phyloP scores from a whole-genome alignment of 2,113 vertebrate species.

The Poeciliopsis occidentalis region DNA sequence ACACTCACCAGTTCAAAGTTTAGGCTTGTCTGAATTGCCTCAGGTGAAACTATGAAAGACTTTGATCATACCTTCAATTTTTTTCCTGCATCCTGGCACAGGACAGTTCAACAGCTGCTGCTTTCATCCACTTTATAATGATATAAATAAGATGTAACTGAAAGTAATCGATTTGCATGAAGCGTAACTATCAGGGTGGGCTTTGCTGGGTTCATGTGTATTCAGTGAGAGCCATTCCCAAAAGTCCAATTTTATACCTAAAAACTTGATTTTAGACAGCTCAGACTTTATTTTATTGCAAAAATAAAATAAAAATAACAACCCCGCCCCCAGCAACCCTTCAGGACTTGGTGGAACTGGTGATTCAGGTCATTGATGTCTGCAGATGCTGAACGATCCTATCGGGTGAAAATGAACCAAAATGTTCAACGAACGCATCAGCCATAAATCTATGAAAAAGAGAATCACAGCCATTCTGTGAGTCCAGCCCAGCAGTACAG shows the following conservation, averaged over 20 bases:
- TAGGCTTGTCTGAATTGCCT: conserved; percentile 8
- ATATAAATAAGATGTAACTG: neutral
- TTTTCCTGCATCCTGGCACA: neutral
- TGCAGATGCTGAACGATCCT: too few species aligned
- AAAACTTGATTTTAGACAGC: neutral
- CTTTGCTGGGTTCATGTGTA: neutral
- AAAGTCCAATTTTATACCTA: neutral
- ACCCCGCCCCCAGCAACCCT: too few species aligned
- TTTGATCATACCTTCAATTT: conserved; percentile 4
- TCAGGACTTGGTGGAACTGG: too few species aligned
- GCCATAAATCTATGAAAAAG: neutral
- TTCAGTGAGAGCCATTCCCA: too few species aligned
- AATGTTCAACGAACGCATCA: neutral
- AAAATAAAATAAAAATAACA: too few species aligned
- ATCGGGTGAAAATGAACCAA: too few species aligned
- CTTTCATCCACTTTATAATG: too few species aligned
- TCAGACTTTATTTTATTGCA: too few species aligned
- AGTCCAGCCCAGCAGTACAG: too few species aligned
- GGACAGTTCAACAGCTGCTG: neutral
- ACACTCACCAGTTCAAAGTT: conserved; percentile 14
- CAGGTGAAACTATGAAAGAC: conserved; percentile 3
- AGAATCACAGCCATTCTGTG: neutral
- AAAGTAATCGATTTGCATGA: neutral
- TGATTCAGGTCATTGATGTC: too few species aligned
- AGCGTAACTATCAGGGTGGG: neutral